Percentiles rank a stretch among this genome's conserved stretches.
These are phyloP conservation scores for Thyatira batis DNA, from an alignment of 2,888 invertebrate genomes.

Conservation along the genomic window DNA sequence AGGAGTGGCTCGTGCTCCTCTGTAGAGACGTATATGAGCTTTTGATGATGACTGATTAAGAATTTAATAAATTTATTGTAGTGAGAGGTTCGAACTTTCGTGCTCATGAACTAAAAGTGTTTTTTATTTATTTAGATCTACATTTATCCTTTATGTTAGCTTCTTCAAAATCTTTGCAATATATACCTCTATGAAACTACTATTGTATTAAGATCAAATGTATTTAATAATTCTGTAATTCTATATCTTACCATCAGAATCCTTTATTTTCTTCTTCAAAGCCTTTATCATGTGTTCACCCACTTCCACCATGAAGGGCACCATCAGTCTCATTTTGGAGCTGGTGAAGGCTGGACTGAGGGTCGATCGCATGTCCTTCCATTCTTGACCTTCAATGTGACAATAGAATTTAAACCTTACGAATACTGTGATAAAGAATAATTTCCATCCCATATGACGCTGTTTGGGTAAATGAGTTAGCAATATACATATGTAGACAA, in stretches of 20 bases:
- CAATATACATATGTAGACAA: too few relatives aligned
- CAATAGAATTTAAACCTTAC: background rate
- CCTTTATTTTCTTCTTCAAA: conserved; percentile 35
- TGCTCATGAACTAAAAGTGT: too few relatives aligned
- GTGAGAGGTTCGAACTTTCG: too few relatives aligned
- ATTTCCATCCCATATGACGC: background rate
- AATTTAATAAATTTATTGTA: too few relatives aligned
- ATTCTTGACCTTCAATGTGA: conserved; percentile 47
- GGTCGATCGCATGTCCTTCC: conserved; percentile 62
- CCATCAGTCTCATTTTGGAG: conserved; percentile 70
- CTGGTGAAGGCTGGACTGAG: conserved; percentile 76
- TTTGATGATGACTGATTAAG: too few relatives aligned
- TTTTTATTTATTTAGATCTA: too few relatives aligned
- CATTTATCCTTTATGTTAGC: too few relatives aligned
- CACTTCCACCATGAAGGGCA: conserved; percentile 62
- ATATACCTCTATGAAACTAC: too few relatives aligned
- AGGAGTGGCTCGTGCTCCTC: too few relatives aligned
- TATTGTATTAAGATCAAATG: too few relatives aligned
- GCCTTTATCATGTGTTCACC: conserved; percentile 48
- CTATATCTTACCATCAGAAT: conserved; percentile 23
- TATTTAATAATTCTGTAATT: background rate
- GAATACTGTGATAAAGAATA: background rate
- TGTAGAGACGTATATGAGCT: too few relatives aligned
- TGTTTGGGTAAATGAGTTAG: background rate
- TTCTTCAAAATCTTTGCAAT: too few relatives aligned